These are phyloP conservation scores for sheep (Ovis aries) DNA, from an alignment of 2,113 vertebrate species.

Conservation along the genomic window ARS-UI_Ramb_v3.0 NC_056059.1:57060501-57061000, in stretches of 20 bases:
- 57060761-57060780: background rate
- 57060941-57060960: constrained; percentile 22
- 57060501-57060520: background rate
- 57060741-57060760: background rate
- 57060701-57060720: background rate
- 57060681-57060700: background rate
- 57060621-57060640: background rate
- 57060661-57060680: background rate
- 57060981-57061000: background rate
- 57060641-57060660: background rate
- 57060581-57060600: background rate
- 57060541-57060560: background rate
- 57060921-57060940: background rate
- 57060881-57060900: background rate
- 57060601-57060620: background rate
- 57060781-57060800: background rate
- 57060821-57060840: constrained; percentile 4
- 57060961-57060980: background rate
- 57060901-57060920: constrained; percentile 14
- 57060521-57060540: background rate
- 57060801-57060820: background rate
- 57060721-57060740: background rate
- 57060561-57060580: background rate
- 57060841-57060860: constrained; percentile 47
- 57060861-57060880: background rate